Percentiles rank a stretch among this genome's conserved stretches.
Conservation (phyloP, 2,797 vertebrate species). For the Lepus oiostolus region DNA sequence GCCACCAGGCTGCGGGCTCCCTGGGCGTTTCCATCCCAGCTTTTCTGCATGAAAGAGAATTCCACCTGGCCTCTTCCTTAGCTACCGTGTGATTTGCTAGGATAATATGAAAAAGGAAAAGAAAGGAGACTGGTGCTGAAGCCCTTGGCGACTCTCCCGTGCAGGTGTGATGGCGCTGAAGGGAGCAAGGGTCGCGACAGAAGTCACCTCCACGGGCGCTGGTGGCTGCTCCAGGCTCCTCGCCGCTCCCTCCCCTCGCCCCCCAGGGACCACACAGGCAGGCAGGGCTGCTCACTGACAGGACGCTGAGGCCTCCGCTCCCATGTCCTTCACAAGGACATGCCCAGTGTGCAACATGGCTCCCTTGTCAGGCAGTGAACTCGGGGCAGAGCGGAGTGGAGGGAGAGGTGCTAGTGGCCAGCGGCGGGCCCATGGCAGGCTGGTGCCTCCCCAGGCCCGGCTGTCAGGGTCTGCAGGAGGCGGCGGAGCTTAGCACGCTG, state of each 20-base stretch:
- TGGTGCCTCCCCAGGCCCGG: conserved; percentile 58
- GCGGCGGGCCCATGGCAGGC: conserved; percentile 74
- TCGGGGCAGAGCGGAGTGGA: background rate
- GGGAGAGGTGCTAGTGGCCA: conserved; percentile 64
- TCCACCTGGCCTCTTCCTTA: background rate
- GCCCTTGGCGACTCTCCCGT: background rate
- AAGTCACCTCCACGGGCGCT: background rate
- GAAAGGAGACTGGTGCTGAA: background rate
- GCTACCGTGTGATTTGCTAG: background rate
- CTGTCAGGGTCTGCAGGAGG: conserved; percentile 80
- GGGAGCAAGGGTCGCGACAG: conserved; percentile 4
- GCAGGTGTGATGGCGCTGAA: conserved; percentile 63
- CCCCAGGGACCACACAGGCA: background rate
- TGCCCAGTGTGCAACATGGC: background rate
- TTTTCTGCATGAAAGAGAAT: conserved; percentile 36
- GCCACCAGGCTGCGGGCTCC: background rate
- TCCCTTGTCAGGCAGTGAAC: conserved; percentile 63
- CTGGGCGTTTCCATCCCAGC: background rate
- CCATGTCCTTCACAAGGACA: conserved; percentile 78
- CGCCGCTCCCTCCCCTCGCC: background rate
- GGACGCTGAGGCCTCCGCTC: background rate
- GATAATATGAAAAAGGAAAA: background rate
- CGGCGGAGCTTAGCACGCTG: conserved; percentile 64
- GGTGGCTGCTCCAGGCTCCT: background rate
- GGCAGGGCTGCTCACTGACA: conserved; percentile 47